Evolutionary conservation across 2,113 vertebrate species (phyloP).

Genomic region (Cephalopterus ornatus): DNA sequence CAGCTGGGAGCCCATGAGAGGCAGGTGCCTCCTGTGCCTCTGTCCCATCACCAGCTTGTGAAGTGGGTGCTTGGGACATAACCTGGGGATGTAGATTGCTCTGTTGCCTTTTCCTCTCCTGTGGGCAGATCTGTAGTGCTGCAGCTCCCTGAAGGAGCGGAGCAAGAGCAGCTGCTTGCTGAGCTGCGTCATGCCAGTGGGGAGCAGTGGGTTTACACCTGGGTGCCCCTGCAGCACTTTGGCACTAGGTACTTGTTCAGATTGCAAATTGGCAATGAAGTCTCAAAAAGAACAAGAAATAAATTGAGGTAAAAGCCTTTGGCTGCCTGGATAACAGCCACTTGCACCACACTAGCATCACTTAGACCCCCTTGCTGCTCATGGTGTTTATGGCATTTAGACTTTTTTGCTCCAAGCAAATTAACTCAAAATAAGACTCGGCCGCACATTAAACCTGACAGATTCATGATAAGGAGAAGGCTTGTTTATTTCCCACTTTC

Average conservation of each 20-base stretch:
- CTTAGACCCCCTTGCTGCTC: neutral
- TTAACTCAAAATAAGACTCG: neutral
- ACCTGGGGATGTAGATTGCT: accelerated
- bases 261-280: neutral
- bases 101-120: neutral
- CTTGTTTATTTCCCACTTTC: neutral
- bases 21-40: neutral
- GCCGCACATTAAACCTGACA: neutral
- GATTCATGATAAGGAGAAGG: neutral
- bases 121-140: accelerated
- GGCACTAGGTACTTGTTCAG: neutral
- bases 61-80: accelerated
- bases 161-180: neutral
- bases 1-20: neutral
- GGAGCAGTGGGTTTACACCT: neutral
- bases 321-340: neutral
- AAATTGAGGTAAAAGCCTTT: neutral
- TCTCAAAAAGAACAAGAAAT: neutral
- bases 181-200: accelerated
- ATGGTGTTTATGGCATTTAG: neutral
- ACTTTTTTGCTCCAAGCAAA: neutral
- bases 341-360: neutral
- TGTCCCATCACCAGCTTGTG: neutral
- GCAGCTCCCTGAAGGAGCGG: neutral
- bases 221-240: neutral